Evolutionary conservation across 2,888 invertebrate species (phyloP).

Genomic region (Blastobasis adustella): DNA sequence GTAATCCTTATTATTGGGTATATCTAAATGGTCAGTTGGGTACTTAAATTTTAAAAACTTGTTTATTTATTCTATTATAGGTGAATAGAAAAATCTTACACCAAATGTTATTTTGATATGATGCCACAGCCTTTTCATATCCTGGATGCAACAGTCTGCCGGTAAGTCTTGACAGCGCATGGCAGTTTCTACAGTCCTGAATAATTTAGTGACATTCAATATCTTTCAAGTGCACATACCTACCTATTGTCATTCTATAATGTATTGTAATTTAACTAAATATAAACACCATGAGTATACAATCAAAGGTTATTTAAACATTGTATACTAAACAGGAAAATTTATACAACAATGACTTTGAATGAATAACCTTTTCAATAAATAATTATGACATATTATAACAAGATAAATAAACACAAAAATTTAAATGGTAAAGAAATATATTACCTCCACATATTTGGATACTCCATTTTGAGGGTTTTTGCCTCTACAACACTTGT

Average conservation of each 20-base stretch:
- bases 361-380: neutral
- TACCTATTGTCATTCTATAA: no score
- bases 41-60: no score
- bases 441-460: slow-evolving; percentile 56
- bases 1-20: no score
- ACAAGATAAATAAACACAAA: no score
- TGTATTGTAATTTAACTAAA: no score
- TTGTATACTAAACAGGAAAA: neutral
- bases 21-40: no score
- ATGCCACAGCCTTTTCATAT: slow-evolving; percentile 62
- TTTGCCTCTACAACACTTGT: slow-evolving; percentile 45
- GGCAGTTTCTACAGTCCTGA: slow-evolving; percentile 54
- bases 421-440: no score
- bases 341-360: no score
- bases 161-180: slow-evolving; percentile 53
- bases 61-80: no score
- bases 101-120: slow-evolving; percentile 54
- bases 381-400: no score
- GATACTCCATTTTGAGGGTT: slow-evolving; percentile 40
- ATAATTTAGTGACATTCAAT: slow-evolving; percentile 10
- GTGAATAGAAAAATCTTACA: slow-evolving; percentile 30
- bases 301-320: neutral
- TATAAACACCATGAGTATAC: neutral
- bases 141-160: slow-evolving; percentile 57
- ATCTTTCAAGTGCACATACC: no score